These are phyloP conservation scores for Rotaria sp. DNA, from an alignment of 2,888 invertebrate genomes.

Conservation along the genomic window DNA sequence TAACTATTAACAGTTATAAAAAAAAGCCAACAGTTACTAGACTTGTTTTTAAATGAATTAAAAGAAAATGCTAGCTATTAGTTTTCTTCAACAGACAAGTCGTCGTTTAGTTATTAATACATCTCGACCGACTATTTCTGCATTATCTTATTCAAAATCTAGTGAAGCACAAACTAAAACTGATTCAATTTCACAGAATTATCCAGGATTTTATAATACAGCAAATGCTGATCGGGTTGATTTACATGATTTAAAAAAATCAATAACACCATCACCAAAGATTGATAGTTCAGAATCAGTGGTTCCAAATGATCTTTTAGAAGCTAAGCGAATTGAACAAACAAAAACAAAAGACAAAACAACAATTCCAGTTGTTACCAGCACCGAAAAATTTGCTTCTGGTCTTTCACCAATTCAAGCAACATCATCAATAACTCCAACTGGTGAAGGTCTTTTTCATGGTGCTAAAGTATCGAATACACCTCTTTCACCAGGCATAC, in stretches of 20 bases:
- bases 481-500: not conserved
- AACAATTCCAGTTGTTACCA: slow-evolving; percentile 26
- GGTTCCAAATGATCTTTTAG: not conserved
- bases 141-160: not conserved
- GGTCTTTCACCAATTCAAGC: not conserved
- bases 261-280: not conserved
- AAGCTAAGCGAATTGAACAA: not conserved
- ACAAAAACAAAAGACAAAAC: slow-evolving; percentile 29
- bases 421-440: not conserved
- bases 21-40: not conserved
- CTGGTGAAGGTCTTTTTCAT: not conserved
- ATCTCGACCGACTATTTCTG: not conserved
- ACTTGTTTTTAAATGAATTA: not conserved
- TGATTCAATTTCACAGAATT: not conserved
- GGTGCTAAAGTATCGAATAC: not conserved
- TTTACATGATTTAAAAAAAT: not conserved
- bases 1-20: too few species aligned
- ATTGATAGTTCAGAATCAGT: not conserved
- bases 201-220: not conserved
- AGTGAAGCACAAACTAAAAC: too few species aligned
- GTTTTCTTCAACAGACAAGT: not conserved
- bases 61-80: not conserved
- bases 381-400: slow-evolving; percentile 11
- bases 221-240: not conserved
- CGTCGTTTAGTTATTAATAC: not conserved